A percentile compares a stretch with the other conserved stretches of the same genome.
Evolutionary conservation across 1,140 invertebrate genomes (phyloP).

Genomic region (Cyrtorhinus lividipennis): DNA sequence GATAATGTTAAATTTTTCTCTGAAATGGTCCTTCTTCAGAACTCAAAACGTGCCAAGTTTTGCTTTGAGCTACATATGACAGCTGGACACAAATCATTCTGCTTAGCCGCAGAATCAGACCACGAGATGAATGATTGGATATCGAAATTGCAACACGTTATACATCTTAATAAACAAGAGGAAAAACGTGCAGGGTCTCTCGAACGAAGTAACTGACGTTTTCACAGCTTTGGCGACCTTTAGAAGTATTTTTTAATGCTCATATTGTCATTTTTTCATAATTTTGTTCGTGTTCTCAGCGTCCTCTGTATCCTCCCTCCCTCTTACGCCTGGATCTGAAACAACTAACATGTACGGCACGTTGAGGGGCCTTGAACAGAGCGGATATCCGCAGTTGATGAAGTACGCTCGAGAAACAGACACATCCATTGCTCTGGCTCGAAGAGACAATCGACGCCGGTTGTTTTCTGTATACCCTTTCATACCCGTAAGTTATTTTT

Average conservation of each 20-base stretch:
- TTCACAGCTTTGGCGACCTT: too few relatives aligned
- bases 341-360: slow-evolving; percentile 44
- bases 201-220: slow-evolving; percentile 37
- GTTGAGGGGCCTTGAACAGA: slow-evolving; percentile 70
- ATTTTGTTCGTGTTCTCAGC: too few relatives aligned
- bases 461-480: slow-evolving; percentile 51
- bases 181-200: slow-evolving; percentile 47
- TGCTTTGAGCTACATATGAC: slow-evolving; percentile 80
- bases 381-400: slow-evolving; percentile 76
- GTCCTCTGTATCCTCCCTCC: slow-evolving; percentile 35
- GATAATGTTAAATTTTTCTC: neutral
- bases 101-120: slow-evolving; percentile 75
- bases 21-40: too few relatives aligned
- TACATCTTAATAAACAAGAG: slow-evolving; percentile 60
- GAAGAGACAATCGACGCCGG: slow-evolving; percentile 57
- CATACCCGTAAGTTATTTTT: slow-evolving; percentile 37
- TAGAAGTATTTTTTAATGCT: too few relatives aligned
- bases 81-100: slow-evolving; percentile 63
- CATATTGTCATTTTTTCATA: too few relatives aligned
- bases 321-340: slow-evolving; percentile 29
- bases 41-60: slow-evolving; percentile 66
- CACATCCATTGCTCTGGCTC: slow-evolving; percentile 58
- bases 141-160: slow-evolving; percentile 51
- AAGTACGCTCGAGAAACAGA: slow-evolving; percentile 83
- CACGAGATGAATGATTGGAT: slow-evolving; percentile 74